Evolutionary conservation across 2,113 vertebrate genomes (phyloP).

Genomic region (Sapayoa aenigma): DNA sequence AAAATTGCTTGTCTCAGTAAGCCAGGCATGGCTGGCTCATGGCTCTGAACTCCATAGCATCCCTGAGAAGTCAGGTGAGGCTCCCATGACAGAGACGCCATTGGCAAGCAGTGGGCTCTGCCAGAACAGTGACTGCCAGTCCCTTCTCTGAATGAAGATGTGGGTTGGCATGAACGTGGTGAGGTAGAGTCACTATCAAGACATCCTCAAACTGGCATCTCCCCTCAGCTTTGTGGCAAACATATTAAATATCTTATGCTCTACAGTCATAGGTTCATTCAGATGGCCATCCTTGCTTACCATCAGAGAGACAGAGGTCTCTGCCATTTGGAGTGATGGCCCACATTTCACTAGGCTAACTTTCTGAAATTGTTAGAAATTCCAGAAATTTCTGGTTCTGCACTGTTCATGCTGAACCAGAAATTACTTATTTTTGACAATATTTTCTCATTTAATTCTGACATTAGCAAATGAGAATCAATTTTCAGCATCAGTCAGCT

Average conservation of each 20-base stretch:
- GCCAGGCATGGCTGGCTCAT: not conserved
- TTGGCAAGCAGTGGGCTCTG: accelerated
- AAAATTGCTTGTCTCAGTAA: not conserved
- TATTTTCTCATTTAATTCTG: not conserved
- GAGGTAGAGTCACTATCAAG: accelerated
- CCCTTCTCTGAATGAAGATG: not conserved
- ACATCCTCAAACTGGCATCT: not conserved
- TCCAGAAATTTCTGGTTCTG: too few species aligned
- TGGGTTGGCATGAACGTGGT: accelerated
- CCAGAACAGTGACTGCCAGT: accelerated
- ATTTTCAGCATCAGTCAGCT: not conserved
- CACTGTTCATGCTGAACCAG: not conserved
- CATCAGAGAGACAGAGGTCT: not conserved
- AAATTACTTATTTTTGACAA: not conserved
- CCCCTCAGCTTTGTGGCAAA: not conserved
- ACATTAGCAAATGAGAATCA: not conserved
- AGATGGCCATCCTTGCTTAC: not conserved
- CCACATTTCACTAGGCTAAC: not conserved
- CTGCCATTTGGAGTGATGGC: not conserved
- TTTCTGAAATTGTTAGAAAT: too few species aligned
- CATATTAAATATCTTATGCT: accelerated
- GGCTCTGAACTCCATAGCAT: not conserved
- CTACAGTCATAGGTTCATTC: not conserved
- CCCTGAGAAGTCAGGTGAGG: accelerated
- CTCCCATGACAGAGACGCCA: accelerated